phyloP scores from a whole-genome alignment of 2,888 invertebrate species.

The Agrotis exclamationis region DNA sequence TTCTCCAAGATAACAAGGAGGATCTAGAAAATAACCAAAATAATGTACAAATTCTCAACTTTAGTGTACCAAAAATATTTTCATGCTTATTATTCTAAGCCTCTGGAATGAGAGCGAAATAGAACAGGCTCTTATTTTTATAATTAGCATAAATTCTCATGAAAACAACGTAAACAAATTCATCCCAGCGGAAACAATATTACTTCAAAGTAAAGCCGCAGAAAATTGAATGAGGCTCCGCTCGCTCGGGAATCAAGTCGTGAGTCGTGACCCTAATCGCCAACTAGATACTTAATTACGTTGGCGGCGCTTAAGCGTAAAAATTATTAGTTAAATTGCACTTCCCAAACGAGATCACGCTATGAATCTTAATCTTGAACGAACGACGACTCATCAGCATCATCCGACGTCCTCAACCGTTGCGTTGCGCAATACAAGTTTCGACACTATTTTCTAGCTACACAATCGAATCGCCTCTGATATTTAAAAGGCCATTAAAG shows the following conservation, averaged over 20 bases:
- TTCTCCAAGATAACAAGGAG: constrained; percentile 30
- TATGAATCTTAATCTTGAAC: constrained; percentile 45
- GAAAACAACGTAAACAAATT: constrained; percentile 32
- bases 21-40: constrained; percentile 14
- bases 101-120: not conserved
- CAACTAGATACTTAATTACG: constrained; percentile 57
- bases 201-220: constrained; percentile 47
- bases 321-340: constrained; percentile 54
- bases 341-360: constrained; percentile 53
- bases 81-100: not conserved
- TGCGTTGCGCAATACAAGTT: constrained; percentile 49
- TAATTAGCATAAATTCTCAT: constrained; percentile 35
- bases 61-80: not conserved
- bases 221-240: constrained; percentile 48
- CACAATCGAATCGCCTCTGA: constrained; percentile 45
- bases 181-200: constrained; percentile 21
- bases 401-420: constrained; percentile 28
- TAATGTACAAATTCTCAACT: constrained; percentile 16
- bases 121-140: constrained; percentile 12
- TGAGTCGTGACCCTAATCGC: constrained; percentile 57
- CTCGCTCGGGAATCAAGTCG: constrained; percentile 42
- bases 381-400: constrained; percentile 36
- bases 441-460: constrained; percentile 46
- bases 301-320: constrained; percentile 45
- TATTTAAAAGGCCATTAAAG: constrained; percentile 45